phyloP scores from a whole-genome alignment of 1,140 invertebrate species.

The Drosophila ananassae region DNA sequence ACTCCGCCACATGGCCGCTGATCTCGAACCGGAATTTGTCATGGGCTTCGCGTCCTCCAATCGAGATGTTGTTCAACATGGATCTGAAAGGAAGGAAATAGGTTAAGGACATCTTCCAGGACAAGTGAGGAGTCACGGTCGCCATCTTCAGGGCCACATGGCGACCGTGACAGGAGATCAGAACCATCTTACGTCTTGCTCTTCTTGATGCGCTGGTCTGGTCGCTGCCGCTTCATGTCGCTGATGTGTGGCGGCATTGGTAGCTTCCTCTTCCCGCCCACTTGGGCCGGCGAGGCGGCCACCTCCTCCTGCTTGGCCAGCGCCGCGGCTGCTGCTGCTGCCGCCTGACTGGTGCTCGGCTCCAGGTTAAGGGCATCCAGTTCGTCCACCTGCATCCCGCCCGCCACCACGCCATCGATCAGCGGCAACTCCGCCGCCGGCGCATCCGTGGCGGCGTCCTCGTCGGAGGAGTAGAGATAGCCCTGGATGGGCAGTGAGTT shows the following conservation, averaged over 20 bases:
- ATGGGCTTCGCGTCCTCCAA: slow-evolving; percentile 85
- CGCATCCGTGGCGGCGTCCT: slow-evolving; percentile 40
- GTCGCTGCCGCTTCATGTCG: slow-evolving; percentile 48
- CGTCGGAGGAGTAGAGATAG: slow-evolving; percentile 77
- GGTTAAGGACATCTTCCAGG: background rate
- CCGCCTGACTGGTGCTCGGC: slow-evolving; percentile 47
- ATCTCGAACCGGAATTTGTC: slow-evolving; percentile 95
- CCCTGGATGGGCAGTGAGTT: slow-evolving; percentile 64
- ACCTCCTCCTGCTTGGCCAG: slow-evolving; percentile 3
- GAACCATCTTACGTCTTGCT: slow-evolving; percentile 38
- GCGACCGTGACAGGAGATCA: too few species aligned
- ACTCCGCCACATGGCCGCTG: slow-evolving; percentile 94
- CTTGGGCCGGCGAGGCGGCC: too few species aligned
- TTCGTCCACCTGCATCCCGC: slow-evolving; percentile 70
- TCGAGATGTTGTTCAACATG: background rate
- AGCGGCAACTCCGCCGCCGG: background rate
- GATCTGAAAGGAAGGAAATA: background rate
- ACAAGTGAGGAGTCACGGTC: too few species aligned
- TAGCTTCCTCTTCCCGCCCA: slow-evolving; percentile 43
- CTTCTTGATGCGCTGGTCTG: slow-evolving; percentile 44
- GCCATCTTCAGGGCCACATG: too few species aligned
- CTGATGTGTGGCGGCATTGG: slow-evolving; percentile 31
- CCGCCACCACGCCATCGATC: slow-evolving; percentile 37
- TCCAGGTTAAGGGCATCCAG: slow-evolving; percentile 46
- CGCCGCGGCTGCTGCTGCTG: slow-evolving; percentile 17